Percentiles rank a stretch among this genome's conserved stretches.
Evolutionary conservation across 2,797 vertebrate genomes (phyloP).

Genomic region (Anabacerthia variegaticeps): DNA sequence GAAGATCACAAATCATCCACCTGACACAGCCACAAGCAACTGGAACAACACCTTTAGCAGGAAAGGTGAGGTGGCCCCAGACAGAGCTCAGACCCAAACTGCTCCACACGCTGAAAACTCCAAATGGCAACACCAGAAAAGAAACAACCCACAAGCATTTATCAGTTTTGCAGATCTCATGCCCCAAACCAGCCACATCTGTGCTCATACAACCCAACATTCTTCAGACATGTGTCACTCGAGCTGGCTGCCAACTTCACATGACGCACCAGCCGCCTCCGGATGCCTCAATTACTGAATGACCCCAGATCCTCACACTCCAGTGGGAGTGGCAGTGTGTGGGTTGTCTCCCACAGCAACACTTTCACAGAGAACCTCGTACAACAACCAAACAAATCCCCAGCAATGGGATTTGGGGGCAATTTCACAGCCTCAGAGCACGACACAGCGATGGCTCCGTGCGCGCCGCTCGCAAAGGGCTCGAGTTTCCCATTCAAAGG

Average conservation of each 20-base stretch:
- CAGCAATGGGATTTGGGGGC: neutral
- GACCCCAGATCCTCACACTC: neutral
- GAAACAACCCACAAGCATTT: neutral
- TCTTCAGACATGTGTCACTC: slow-evolving; percentile 24
- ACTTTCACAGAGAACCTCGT: neutral
- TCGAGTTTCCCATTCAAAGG: neutral
- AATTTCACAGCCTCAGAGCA: neutral
- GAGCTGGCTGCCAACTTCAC: neutral
- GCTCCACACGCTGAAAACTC: neutral
- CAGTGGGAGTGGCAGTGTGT: neutral
- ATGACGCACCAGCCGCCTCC: neutral
- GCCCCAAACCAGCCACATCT: neutral
- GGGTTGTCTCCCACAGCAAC: neutral
- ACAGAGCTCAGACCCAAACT: neutral
- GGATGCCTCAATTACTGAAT: neutral
- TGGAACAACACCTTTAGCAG: neutral
- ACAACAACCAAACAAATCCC: neutral
- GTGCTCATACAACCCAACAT: neutral
- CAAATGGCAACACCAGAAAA: neutral
- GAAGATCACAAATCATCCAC: neutral
- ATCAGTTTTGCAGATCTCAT: neutral
- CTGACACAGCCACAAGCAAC: neutral
- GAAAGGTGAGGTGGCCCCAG: neutral
- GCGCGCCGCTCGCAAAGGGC: rapidly evolving
- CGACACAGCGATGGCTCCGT: rapidly evolving